phyloP scores from a whole-genome alignment of 2,113 vertebrate species.

The Seriola dumerili region DNA sequence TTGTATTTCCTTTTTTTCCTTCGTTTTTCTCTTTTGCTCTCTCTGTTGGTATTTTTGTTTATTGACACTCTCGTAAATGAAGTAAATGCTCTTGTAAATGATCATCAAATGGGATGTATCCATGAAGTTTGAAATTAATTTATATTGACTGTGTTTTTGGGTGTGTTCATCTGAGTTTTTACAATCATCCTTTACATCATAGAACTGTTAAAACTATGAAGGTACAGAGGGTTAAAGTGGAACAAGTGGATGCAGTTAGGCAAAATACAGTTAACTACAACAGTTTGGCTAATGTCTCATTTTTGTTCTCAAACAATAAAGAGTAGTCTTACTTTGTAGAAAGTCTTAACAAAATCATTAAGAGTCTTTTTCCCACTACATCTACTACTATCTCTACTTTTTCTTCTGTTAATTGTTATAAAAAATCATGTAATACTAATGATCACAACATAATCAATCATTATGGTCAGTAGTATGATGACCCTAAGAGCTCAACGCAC shows the following conservation, averaged over 20 bases:
- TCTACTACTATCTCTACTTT: background rate
- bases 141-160: background rate
- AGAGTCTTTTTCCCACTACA: background rate
- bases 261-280: background rate
- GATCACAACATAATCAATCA: background rate
- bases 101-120: too few relatives aligned
- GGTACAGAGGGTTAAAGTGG: background rate
- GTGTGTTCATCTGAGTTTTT: background rate
- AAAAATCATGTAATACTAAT: background rate
- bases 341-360: background rate
- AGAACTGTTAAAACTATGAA: background rate
- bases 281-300: background rate
- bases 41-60: background rate
- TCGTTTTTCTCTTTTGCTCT: background rate
- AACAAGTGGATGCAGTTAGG: background rate
- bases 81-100: too few relatives aligned
- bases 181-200: background rate
- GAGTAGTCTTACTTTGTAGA: background rate
- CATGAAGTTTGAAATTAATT: background rate
- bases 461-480: background rate
- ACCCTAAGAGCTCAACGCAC: too few relatives aligned
- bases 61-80: background rate
- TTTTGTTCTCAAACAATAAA: background rate
- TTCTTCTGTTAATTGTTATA: background rate
- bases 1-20: background rate